Evolutionary conservation across 64 coral and sea anemone species (phyloP), one percentile per base, ranked within the genome.

Genomic region (Hydrozoanthus tunicans): DNA sequence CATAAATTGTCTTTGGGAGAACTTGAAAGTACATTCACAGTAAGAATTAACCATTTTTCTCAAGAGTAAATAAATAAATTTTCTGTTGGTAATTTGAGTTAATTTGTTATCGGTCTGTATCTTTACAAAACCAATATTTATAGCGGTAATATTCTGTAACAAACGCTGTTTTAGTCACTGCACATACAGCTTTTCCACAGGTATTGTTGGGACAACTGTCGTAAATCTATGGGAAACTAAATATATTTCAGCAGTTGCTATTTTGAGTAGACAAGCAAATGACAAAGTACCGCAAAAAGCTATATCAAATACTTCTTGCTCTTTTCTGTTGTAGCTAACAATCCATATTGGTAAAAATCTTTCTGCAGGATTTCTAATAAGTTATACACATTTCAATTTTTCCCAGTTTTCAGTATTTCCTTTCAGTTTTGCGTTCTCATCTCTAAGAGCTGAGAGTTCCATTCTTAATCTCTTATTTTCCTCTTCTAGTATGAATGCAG

Each of bases 381-480:
- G n/a, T 79, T 59, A n/a, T 58, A 79, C 7, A 79, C 9, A 58
- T 9, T 56, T 20, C 32, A 55, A 56, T 69, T 71, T 73, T 27
- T 15, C 71, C 4, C 5, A 59, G 11, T 32, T 6, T 14, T 88
- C n/a, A 75, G 69, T 12, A 88, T 62, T 73, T 11, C 74, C 84
- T 74, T 88, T 88, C 23, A 88, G 4, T 88, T 75, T 88, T 73
- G 68, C 68, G 11, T 88, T 88, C 53, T 88, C 84, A 6, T 88
- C 69, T 32, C 56, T 73, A 1, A 88, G 56, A 51, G 84, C 67
- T 59, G 84, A 74, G 3, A 88, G 68, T 73, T 88, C 84, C 55
- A 74, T 88, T 73, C 84, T 58, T 73, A 88, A 73, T 26, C 68
- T 88, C 61, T 56, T 88, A 57, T 88, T 88, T 12, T 88, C 84